These are phyloP conservation scores for Bryconaethiops microstoma DNA, from an alignment of 2,797 vertebrate genomes.

Conservation along the genomic window DNA sequence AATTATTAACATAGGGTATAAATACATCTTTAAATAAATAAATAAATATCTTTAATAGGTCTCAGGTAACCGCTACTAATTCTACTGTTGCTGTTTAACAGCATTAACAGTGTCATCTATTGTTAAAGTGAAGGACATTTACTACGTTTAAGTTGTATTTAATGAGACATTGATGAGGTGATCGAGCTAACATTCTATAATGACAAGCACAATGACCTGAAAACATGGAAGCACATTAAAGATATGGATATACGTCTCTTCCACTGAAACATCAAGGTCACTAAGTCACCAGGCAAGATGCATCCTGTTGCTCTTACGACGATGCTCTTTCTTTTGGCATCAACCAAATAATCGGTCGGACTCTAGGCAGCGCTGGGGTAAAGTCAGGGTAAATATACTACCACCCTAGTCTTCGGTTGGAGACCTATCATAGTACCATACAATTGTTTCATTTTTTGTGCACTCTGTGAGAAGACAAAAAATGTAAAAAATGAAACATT, in stretches of 20 bases:
- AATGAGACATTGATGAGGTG: conserved; percentile 28
- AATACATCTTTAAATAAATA: conserved; percentile 61
- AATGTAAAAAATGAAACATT: conserved; percentile 48
- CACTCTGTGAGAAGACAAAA: conserved; percentile 54
- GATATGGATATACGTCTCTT: conserved; percentile 26
- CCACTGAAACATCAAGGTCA: conserved; percentile 15
- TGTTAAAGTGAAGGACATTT: conserved; percentile 39
- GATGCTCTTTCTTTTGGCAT: background rate
- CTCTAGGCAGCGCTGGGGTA: conserved; percentile 56
- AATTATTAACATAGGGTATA: conserved; percentile 53
- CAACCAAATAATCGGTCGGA: conserved; percentile 57
- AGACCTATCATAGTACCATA: conserved; percentile 58
- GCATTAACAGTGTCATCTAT: conserved; percentile 48
- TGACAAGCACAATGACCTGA: conserved; percentile 36
- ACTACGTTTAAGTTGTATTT: conserved; percentile 29
- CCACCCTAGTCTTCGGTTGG: conserved; percentile 48
- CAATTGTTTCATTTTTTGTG: conserved; percentile 51
- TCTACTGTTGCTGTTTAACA: conserved; percentile 51
- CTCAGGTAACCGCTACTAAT: conserved; percentile 30
- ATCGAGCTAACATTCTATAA: conserved; percentile 41
- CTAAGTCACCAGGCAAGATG: background rate
- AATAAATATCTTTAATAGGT: conserved; percentile 55
- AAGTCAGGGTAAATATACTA: conserved; percentile 34
- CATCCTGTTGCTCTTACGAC: background rate
- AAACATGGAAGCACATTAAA: conserved; percentile 50